These are phyloP conservation scores for Cerceris rybyensis DNA, from an alignment of 2,888 invertebrate species.

Conservation along the genomic window DNA sequence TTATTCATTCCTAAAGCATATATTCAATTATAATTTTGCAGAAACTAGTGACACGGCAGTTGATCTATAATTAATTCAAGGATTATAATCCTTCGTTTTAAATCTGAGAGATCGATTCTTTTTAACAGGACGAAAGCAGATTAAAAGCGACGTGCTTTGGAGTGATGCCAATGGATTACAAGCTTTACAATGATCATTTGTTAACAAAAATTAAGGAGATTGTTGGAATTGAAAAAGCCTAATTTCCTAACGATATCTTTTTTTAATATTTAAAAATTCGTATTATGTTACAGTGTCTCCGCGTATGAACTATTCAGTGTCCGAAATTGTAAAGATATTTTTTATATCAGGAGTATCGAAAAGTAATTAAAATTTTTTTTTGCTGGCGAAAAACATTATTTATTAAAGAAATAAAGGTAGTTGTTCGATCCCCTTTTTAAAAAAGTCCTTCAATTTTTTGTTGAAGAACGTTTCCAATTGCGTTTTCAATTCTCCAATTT, in stretches of 20 bases:
- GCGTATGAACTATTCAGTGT: too few species aligned
- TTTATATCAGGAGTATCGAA: too few species aligned
- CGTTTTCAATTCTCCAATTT: too few species aligned
- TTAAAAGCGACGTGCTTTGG: conserved; percentile 89
- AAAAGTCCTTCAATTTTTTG: too few species aligned
- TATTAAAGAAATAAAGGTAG: neutral
- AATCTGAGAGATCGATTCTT: conserved; percentile 8
- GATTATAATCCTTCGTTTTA: conserved; percentile 51
- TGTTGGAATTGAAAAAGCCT: conserved; percentile 83
- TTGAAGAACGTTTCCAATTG: too few species aligned
- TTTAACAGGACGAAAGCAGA: conserved; percentile 89
- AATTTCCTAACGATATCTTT: neutral
- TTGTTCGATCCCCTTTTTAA: too few species aligned
- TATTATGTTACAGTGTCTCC: neutral
- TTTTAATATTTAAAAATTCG: neutral
- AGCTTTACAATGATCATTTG: conserved; percentile 89
- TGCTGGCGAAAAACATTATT: too few species aligned
- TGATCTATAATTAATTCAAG: too few species aligned
- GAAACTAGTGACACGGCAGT: too few species aligned
- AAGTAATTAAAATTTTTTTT: too few species aligned
- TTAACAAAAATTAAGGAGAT: conserved; percentile 87
- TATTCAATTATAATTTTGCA: neutral
- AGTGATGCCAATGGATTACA: conserved; percentile 89
- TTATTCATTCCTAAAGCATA: conserved; percentile 8
- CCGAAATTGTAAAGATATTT: too few species aligned